Conservation (phyloP, 1,140 invertebrate genomes). For the Dinothrombium tinctorium region DNA sequence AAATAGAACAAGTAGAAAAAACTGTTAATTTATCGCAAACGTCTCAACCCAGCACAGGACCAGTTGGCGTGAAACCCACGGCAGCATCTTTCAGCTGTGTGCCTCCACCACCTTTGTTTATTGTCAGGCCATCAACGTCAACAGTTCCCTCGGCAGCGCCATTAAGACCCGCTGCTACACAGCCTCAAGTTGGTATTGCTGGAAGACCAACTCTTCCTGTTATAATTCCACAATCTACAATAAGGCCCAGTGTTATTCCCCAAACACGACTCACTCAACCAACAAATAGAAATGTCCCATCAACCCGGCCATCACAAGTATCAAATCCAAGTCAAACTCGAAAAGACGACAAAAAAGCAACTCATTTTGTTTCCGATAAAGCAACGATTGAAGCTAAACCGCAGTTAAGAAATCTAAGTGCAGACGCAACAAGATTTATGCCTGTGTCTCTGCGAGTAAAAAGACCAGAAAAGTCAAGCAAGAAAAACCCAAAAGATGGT, state of each 20-base stretch:
- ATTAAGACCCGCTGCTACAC: too few relatives aligned
- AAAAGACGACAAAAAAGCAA: slow-evolving; percentile 11
- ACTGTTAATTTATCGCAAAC: too few relatives aligned
- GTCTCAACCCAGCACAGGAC: too few relatives aligned
- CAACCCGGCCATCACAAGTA: slow-evolving; percentile 30
- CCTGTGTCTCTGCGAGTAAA: slow-evolving; percentile 74
- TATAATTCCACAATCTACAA: slow-evolving; percentile 30
- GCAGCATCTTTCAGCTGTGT: too few relatives aligned
- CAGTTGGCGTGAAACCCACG: too few relatives aligned
- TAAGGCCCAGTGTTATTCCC: slow-evolving; percentile 23
- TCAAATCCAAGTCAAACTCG: neutral
- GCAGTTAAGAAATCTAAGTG: slow-evolving; percentile 72
- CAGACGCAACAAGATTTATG: slow-evolving; percentile 81
- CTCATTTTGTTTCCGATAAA: slow-evolving; percentile 15
- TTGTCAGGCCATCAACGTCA: too few relatives aligned
- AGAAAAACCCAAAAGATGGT: slow-evolving; percentile 8
- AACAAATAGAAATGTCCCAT: neutral
- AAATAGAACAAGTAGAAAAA: slow-evolving; percentile 10
- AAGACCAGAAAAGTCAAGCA: slow-evolving; percentile 33
- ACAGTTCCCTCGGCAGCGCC: too few relatives aligned
- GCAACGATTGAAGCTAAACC: slow-evolving; percentile 80
- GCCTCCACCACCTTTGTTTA: too few relatives aligned
- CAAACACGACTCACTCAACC: slow-evolving; percentile 26
- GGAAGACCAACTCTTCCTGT: too few relatives aligned
- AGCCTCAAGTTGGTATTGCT: too few relatives aligned